Percentiles rank a stretch among this genome's conserved stretches.
Conservation (phyloP, 2,113 vertebrate genomes). For the Theristicus caerulescens region DNA sequence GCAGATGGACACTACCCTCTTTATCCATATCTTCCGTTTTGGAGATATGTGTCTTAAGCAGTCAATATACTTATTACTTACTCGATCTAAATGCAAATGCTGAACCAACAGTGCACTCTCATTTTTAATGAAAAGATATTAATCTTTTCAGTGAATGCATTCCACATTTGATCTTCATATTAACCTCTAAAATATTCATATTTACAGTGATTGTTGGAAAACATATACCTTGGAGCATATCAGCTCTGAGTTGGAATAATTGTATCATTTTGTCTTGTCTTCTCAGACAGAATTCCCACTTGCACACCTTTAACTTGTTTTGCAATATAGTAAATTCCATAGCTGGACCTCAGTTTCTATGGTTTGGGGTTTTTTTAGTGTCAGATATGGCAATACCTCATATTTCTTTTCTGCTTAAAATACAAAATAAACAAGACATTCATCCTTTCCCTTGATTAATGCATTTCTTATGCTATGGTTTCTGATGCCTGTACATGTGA, state of each 20-base stretch:
- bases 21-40: not conserved
- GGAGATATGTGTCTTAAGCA: conserved; percentile 55
- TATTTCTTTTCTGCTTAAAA: not conserved
- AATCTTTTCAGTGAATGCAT: conserved; percentile 67
- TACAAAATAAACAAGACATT: not conserved
- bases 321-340: not conserved
- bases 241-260: not conserved
- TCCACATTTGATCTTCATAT: conserved; percentile 63
- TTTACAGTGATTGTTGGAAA: conserved; percentile 51
- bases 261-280: conserved; percentile 18
- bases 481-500: not conserved
- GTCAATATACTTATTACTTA: conserved; percentile 62
- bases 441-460: not conserved
- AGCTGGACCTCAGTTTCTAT: not conserved
- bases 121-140: conserved; percentile 76
- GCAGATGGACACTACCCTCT: not conserved
- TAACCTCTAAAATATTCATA: conserved; percentile 67
- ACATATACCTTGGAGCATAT: not conserved
- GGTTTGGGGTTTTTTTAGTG: not conserved
- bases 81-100: conserved; percentile 76
- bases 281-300: conserved; percentile 24
- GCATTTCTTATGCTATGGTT: not conserved
- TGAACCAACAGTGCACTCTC: conserved; percentile 60
- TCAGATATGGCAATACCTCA: not conserved
- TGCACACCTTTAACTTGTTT: not conserved